These are phyloP conservation scores for Nesoenas mayeri DNA, from an alignment of 2,113 vertebrate genomes.

Conservation along the genomic window DNA sequence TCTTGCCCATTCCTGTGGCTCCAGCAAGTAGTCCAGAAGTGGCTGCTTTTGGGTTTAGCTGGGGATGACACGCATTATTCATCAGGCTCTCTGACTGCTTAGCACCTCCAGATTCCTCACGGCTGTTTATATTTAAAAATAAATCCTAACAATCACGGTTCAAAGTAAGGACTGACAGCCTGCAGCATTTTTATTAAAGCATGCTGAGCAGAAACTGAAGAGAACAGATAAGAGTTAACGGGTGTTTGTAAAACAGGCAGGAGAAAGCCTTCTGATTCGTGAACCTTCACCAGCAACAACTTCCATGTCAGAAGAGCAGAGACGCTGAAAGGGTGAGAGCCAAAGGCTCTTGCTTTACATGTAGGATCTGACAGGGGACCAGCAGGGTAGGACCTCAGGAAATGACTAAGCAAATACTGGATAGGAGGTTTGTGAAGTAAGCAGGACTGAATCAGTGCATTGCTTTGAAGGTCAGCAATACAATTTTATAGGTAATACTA, in stretches of 20 bases:
- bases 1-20: not conserved
- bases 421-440: not conserved
- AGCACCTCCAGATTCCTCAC: not conserved
- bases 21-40: not conserved
- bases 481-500: not conserved
- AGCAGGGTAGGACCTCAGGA: conserved; percentile 1
- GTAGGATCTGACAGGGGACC: not conserved
- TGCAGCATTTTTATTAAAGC: conserved; percentile 19
- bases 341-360: not conserved
- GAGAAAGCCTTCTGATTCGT: not conserved
- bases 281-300: not conserved
- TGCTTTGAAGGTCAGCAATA: not conserved
- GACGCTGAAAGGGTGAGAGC: not conserved
- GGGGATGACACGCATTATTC: not conserved
- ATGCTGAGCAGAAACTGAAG: not conserved
- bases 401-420: conserved; percentile 9
- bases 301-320: not conserved
- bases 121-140: conserved; percentile 42
- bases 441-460: not conserved
- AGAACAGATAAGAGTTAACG: not conserved
- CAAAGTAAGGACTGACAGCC: conserved; percentile 10
- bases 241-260: conserved; percentile 13
- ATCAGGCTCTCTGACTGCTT: not conserved
- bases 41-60: not conserved
- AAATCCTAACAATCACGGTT: not conserved